Evolutionary conservation across 2,888 invertebrate genomes (phyloP).

Genomic region (Scaptodrosophila latifasciaeformis): DNA sequence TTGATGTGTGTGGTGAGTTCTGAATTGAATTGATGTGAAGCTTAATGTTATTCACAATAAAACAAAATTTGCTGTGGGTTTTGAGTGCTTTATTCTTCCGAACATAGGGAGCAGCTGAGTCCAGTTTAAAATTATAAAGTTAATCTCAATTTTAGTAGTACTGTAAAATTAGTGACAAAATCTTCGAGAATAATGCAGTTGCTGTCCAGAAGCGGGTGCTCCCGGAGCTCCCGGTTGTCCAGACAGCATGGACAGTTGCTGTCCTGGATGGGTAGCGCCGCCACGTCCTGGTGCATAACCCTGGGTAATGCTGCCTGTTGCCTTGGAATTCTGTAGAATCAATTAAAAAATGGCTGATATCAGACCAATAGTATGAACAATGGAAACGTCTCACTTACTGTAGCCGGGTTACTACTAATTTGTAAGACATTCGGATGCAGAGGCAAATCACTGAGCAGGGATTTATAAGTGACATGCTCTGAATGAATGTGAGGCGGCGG

Average conservation of each 20-base stretch:
- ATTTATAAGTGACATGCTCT: conserved; percentile 72
- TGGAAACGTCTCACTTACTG: conserved; percentile 54
- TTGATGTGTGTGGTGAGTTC: too few relatives aligned
- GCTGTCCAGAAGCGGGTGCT: conserved; percentile 59
- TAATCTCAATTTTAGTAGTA: conserved; percentile 36
- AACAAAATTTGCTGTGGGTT: too few relatives aligned
- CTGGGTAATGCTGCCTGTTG: conserved; percentile 88
- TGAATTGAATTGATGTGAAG: too few relatives aligned
- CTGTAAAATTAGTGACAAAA: conserved; percentile 52
- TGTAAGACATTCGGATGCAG: conserved; percentile 73
- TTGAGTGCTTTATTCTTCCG: conserved; percentile 50
- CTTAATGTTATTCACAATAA: too few relatives aligned
- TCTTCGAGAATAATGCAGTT: conserved; percentile 66
- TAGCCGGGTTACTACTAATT: conserved; percentile 63
- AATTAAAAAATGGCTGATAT: neutral
- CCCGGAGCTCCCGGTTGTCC: conserved; percentile 50
- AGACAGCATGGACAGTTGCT: conserved; percentile 67
- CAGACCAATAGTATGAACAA: too few relatives aligned
- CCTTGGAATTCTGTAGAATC: conserved; percentile 80
- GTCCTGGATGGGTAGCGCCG: conserved; percentile 56
- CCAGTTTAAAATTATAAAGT: conserved; percentile 49
- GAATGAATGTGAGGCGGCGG: conserved; percentile 66
- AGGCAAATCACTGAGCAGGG: conserved; percentile 70
- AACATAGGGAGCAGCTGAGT: conserved; percentile 16
- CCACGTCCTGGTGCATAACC: conserved; percentile 86